Base-by-base conservation (phyloP, 1,140 invertebrate genomes). In the Procambarus clarkii region DNA sequence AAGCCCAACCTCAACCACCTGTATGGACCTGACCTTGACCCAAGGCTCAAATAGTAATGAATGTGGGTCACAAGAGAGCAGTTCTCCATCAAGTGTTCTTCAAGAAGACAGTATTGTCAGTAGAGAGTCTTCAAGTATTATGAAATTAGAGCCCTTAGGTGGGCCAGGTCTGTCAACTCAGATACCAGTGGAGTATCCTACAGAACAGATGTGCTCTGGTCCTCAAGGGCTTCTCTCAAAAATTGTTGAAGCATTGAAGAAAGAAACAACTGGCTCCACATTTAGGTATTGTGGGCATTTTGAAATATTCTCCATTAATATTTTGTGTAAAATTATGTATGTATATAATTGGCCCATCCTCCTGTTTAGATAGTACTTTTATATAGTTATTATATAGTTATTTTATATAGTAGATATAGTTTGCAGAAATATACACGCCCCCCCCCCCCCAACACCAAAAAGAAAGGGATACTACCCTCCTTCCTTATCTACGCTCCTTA, bases 201-300 rank as follows among this genome's bases (percentile, higher is more conserved):
- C 78, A 44, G 84, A 91, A n/a, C 90, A 86, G 60, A 91, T 91
- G 90, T 91, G 90, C 76, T 71, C 77, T 76, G 90, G 90, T 46
- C 85, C 90, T 7, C 54, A 91, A 44, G 90, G 90, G n/a, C 46
- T 91, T 7, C 79, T 91, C 7, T 80, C 79, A 8, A 91, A 91
- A 64, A 91, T 91, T 86, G 85, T 91, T 24, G 84, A 91, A 21
- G 90, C 90, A 2, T 83, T 91, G 13, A 91, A 91, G 78, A 91
- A 85, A 46, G 90, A 91, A 81, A 91, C 83, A 11, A 91, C 90
- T 44, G 90, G 90, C 44, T 91, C 90, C 45, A 91, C 90, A 50
- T 91, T 91, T 78, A 91, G 90, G 90, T 91, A 86, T 9, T 34
- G n/a, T 24, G 71, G 64, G 8, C n/a, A 13, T 5, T 83, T 64